Conservation (phyloP, 2,113 vertebrate species). For the Macquaria australasica region DNA sequence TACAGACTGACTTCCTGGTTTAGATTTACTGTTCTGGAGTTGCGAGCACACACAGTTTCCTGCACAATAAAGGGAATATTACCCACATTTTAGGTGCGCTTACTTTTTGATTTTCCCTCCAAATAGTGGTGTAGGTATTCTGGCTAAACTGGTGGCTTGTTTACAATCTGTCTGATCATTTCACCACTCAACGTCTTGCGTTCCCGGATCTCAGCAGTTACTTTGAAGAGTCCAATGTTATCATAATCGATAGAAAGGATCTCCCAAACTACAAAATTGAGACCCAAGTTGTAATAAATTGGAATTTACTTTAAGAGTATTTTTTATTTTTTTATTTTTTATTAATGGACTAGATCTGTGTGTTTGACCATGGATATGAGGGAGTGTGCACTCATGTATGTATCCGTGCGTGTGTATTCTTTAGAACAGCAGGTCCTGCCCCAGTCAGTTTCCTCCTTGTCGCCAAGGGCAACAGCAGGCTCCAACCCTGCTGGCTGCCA, state of each 20-base stretch:
- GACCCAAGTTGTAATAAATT: not conserved
- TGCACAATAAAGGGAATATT: not conserved
- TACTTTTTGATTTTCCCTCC: too few species aligned
- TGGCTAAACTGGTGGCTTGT: not conserved
- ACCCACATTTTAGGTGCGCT: not conserved
- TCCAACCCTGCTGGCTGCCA: conserved; percentile 67
- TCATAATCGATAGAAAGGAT: not conserved
- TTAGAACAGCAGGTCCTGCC: conserved; percentile 53
- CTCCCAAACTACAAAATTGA: not conserved
- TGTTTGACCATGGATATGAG: not conserved
- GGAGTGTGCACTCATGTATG: not conserved
- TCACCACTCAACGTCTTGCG: not conserved
- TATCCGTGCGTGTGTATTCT: conserved; percentile 14
- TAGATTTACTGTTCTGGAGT: too few species aligned
- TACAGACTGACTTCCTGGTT: not conserved
- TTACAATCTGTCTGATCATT: too few species aligned
- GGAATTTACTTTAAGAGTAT: not conserved
- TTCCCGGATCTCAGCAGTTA: not conserved
- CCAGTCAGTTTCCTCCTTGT: conserved; percentile 54
- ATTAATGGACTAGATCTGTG: not conserved
- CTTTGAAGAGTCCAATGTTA: not conserved
- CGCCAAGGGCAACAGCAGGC: conserved; percentile 77
- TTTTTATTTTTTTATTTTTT: not conserved
- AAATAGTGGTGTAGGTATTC: not conserved
- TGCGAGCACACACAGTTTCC: not conserved